These are phyloP conservation scores for Passer domesticus DNA, from an alignment of 2,113 vertebrate genomes.

Conservation along the genomic window DNA sequence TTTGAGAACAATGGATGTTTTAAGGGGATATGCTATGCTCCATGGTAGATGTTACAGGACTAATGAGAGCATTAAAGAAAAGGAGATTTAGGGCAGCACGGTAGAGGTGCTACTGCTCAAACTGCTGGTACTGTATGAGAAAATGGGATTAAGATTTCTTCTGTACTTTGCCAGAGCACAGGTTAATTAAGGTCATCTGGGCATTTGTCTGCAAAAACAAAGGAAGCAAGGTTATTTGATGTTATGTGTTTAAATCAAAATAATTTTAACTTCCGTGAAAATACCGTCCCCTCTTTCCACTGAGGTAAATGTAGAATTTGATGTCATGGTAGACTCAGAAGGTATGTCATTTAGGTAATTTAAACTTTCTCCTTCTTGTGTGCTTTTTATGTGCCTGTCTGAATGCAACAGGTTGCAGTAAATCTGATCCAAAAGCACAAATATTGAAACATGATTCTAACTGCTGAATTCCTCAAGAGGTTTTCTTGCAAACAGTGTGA, in stretches of 20 bases:
- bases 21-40: not conserved
- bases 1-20: not conserved
- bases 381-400: not conserved
- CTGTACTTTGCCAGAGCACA: conserved; percentile 21
- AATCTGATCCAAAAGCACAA: not conserved
- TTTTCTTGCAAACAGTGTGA: not conserved
- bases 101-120: conserved; percentile 23
- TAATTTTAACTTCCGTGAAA: not conserved
- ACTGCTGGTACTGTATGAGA: conserved; percentile 37
- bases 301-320: not conserved
- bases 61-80: conserved; percentile 55
- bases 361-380: not conserved
- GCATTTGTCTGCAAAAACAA: not conserved
- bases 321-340: not conserved
- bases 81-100: conserved; percentile 39
- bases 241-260: not conserved
- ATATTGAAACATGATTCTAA: not conserved
- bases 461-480: not conserved
- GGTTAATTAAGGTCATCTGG: conserved; percentile 41
- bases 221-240: not conserved
- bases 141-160: conserved; percentile 60
- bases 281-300: not conserved
- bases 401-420: not conserved
- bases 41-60: conserved; percentile 16
- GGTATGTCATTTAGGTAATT: not conserved